Conservation (phyloP, 2,888 invertebrate species). For the Ganaspis brasiliensis region DNA sequence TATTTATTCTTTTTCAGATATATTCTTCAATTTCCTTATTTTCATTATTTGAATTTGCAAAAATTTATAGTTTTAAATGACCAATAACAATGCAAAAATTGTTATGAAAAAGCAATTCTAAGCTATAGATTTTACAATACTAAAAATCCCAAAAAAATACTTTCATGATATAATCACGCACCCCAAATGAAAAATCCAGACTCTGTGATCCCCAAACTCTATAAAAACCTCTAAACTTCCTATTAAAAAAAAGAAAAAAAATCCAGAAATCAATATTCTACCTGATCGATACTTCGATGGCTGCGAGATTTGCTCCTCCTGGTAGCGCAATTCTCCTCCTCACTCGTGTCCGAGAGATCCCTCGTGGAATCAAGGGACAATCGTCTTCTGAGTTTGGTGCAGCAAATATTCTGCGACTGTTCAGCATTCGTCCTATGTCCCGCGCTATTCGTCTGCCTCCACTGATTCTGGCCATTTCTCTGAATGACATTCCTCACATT, state of each 20-base stretch:
- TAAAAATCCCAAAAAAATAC: no score
- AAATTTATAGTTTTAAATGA: no score
- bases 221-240: background rate
- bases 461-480: conserved; percentile 72
- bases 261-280: conserved; percentile 67
- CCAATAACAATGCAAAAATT: no score
- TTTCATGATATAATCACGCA: no score
- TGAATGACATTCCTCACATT: conserved; percentile 72
- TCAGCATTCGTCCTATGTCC: conserved; percentile 72
- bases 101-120: no score
- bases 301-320: conserved; percentile 79
- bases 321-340: conserved; percentile 79
- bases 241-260: background rate
- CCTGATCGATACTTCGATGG: conserved; percentile 86
- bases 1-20: no score
- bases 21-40: no score
- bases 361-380: conserved; percentile 88
- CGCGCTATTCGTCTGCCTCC: conserved; percentile 68
- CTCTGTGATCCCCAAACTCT: no score
- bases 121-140: no score
- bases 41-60: no score
- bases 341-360: conserved; percentile 88
- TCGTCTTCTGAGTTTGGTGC: conserved; percentile 83
- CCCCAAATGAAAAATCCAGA: no score
- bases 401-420: conserved; percentile 72